Evolutionary conservation across 2,797 vertebrate species (phyloP), one percentile per base, ranked within the genome.

Genomic region (Rallus crepitans): DNA sequence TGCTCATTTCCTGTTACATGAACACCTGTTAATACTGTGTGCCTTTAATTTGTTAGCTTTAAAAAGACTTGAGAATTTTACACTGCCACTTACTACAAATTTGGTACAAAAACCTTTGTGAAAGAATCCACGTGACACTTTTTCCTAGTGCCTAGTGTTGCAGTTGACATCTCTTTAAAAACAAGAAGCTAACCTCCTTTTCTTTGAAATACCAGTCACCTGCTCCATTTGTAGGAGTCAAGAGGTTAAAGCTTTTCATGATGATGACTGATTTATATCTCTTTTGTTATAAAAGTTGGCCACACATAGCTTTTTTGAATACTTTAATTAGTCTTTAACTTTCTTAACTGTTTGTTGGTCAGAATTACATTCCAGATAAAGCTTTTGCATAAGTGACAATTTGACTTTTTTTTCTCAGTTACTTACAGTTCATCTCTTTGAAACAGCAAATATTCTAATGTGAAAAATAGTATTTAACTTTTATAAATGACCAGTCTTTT

Each of bases 21-120:
- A 93, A 96, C 91, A 94, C 93, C 94, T 96, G 91, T 73, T 94
- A 91, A 95, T 93, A 93, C 92, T 96, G 96, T 82, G 97, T 97
- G 97, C 97, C 97, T 97, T 97, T 97, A 80, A 96, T 90, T 96
- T 87, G 86, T 93, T 95, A 96, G 96, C 96, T 97, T 94, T 96
- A 96, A 95, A 94, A 85, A 31, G 59, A 96, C 94, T 95, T 95
- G 92, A 96, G 76, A 73, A 92, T 97, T 96, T 95, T 96, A 97
- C 96, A 96, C 95, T 97, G 97, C 97, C 96, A 94, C 88, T 93
- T 96, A 50, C 1, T 90, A 91, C 48, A 57, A 94, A 96, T 94
- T 95, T 96, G 96, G 92, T 95, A 73, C 89, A 63, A 45, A 45
- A 8, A 93, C 20, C 33, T 94, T 96, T 93, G 75, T 56, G 71